Evolutionary conservation across 2,113 vertebrate species (phyloP).

Genomic region (Epinephelus cyanopodus): DNA sequence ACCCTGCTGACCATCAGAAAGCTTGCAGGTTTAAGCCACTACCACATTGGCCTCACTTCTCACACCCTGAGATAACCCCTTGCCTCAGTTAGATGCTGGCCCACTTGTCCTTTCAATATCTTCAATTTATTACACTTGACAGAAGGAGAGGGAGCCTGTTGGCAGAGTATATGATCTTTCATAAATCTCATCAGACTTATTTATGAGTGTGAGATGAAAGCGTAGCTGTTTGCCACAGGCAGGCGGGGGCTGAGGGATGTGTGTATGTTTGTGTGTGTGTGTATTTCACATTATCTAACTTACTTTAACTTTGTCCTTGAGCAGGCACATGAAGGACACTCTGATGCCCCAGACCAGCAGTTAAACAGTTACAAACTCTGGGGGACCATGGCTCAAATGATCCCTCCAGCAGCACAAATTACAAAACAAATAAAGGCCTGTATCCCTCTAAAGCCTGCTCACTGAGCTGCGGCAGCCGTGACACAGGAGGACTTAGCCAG

Average conservation of each 20-base stretch:
- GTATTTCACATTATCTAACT: slow-evolving; percentile 47
- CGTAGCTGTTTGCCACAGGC: slow-evolving; percentile 23
- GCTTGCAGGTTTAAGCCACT: too few relatives aligned
- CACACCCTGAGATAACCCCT: too few relatives aligned
- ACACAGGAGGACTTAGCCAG: slow-evolving; percentile 27
- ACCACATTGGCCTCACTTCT: too few relatives aligned
- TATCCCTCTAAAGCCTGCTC: slow-evolving; percentile 35
- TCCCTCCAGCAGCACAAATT: slow-evolving; percentile 29
- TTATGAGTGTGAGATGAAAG: slow-evolving; percentile 52
- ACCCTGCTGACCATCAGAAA: too few relatives aligned
- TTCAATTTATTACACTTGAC: too few relatives aligned
- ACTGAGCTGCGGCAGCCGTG: slow-evolving; percentile 8
- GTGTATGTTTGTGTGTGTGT: neutral
- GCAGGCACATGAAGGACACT: slow-evolving; percentile 19
- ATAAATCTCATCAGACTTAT: slow-evolving; percentile 57
- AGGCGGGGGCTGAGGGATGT: neutral
- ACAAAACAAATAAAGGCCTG: slow-evolving; percentile 53
- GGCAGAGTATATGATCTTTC: slow-evolving; percentile 21
- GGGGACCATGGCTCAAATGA: slow-evolving; percentile 27
- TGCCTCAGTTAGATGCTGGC: too few relatives aligned
- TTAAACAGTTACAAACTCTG: slow-evolving; percentile 37
- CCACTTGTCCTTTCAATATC: too few relatives aligned
- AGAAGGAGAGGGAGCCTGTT: neutral
- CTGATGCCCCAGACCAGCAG: slow-evolving; percentile 29
- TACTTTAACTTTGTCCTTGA: slow-evolving; percentile 58